phyloP scores from a whole-genome alignment of 2,113 vertebrate species.

The Macquaria ambigua region DNA sequence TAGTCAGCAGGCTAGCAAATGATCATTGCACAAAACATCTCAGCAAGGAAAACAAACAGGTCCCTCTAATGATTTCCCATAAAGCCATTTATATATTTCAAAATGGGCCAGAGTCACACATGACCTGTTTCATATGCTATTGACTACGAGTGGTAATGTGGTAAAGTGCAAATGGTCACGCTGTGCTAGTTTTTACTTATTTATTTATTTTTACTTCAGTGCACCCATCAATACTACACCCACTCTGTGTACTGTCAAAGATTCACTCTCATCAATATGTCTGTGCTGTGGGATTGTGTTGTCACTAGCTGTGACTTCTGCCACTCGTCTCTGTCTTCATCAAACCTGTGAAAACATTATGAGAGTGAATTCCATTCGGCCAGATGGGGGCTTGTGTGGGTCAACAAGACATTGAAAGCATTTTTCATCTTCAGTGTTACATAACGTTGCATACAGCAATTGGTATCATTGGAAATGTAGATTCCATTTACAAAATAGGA shows the following conservation, averaged over 20 bases:
- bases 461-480: neutral
- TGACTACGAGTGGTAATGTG: slow-evolving; percentile 52
- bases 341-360: neutral
- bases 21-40: slow-evolving; percentile 59
- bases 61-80: slow-evolving; percentile 69
- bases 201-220: slow-evolving; percentile 31
- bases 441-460: too few relatives aligned
- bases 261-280: slow-evolving; percentile 31
- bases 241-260: slow-evolving; percentile 8
- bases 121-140: slow-evolving; percentile 31
- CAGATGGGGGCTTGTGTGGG: neutral
- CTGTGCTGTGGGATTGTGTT: neutral
- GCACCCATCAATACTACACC: slow-evolving; percentile 33
- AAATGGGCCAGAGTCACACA: slow-evolving; percentile 46
- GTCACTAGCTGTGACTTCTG: neutral
- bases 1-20: slow-evolving; percentile 66
- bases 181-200: slow-evolving; percentile 28
- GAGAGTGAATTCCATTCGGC: neutral
- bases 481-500: neutral
- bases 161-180: slow-evolving; percentile 23
- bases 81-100: slow-evolving; percentile 52
- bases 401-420: neutral
- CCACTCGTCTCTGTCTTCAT: neutral
- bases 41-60: slow-evolving; percentile 63
- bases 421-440: neutral